These are phyloP conservation scores for Salvelinus fontinalis DNA, from an alignment of 2,113 vertebrate genomes.

Conservation along the genomic window DNA sequence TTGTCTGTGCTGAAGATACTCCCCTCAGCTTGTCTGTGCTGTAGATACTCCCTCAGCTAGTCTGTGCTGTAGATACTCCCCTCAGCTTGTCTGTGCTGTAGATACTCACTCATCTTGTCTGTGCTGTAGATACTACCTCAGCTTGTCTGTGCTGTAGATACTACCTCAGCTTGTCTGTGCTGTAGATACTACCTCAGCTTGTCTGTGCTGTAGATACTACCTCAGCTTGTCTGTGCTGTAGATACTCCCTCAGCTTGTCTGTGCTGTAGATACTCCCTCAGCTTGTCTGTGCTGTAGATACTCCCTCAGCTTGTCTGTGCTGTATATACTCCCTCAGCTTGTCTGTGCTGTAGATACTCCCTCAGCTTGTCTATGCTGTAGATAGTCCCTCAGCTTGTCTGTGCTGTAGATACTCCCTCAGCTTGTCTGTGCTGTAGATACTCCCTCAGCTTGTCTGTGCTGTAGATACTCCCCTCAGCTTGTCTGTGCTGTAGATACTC, in stretches of 20 bases:
- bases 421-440: background rate
- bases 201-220: no score
- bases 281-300: background rate
- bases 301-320: constrained; percentile 11
- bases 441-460: constrained; percentile 36
- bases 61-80: constrained; percentile 20
- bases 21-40: no score
- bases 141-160: no score
- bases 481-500: background rate
- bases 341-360: no score
- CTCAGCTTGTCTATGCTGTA: constrained; percentile 40
- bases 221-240: no score
- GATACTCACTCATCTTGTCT: no score
- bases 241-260: constrained; percentile 37
- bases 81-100: constrained; percentile 28
- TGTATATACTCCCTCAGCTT: no score
- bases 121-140: background rate
- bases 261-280: background rate
- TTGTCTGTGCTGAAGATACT: constrained; percentile 38
- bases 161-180: constrained; percentile 30
- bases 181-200: constrained; percentile 25
- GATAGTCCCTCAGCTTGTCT: constrained; percentile 10
- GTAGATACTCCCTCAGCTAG: no score
- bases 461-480: no score
- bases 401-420: no score